phyloP scores from a whole-genome alignment of 2,797 vertebrate genomes.

The Ptychadena robeensis region DNA sequence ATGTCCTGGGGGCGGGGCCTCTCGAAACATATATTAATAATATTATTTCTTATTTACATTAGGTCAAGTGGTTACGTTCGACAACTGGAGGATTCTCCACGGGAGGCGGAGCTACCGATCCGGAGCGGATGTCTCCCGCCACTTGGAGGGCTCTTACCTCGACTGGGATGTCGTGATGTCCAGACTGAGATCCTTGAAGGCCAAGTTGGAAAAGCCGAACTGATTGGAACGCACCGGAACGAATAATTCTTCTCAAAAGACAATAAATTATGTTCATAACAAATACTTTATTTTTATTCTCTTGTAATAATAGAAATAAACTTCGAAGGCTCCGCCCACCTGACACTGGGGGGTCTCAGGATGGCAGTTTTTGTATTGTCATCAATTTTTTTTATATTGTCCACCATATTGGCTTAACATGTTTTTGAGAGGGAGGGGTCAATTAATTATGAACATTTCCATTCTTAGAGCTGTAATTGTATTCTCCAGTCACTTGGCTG shows the following conservation, averaged over 20 bases:
- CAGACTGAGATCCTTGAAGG: conserved; percentile 82
- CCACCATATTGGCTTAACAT: no score
- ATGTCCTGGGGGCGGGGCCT: neutral
- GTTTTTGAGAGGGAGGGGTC: no score
- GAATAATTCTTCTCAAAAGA: neutral
- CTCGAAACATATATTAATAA: no score
- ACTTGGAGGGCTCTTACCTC: conserved; percentile 90
- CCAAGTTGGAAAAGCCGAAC: conserved; percentile 63
- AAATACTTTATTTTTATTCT: neutral
- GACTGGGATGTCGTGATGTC: conserved; percentile 97
- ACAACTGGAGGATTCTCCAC: conserved; percentile 93
- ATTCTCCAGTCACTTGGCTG: no score
- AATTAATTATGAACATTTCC: no score
- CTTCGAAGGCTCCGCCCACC: neutral
- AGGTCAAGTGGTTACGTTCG: conserved; percentile 92
- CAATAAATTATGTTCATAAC: conserved; percentile 15
- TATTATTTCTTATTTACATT: neutral
- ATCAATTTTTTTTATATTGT: no score
- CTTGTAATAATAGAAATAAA: neutral
- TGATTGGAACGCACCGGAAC: neutral
- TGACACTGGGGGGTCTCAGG: no score
- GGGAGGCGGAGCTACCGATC: conserved; percentile 80
- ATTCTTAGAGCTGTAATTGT: no score
- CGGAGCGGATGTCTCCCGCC: conserved; percentile 69
- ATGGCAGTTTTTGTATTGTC: no score